Base-by-base conservation (phyloP, 2,113 vertebrate genomes). In the Grammomys surdaster region DNA sequence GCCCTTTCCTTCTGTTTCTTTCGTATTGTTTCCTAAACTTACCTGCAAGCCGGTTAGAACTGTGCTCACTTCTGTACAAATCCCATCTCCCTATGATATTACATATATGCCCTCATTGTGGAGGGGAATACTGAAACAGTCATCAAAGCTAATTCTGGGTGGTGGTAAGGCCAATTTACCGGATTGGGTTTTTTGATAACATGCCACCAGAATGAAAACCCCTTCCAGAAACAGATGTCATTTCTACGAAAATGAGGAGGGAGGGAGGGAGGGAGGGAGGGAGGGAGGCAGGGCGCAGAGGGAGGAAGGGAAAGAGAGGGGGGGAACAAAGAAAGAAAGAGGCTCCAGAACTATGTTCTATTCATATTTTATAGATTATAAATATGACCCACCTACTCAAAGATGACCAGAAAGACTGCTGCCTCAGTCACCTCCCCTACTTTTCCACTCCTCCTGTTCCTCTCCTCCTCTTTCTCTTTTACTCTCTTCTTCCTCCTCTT, bases 231-330 rank as follows among this genome's bases (percentile, higher is more conserved):
- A 40, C 16, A 87, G 11, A 56, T 80, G 8, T 46, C 28, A n/a
- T n/a, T n/a, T n/a, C n/a, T n/a, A n/a, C n/a, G n/a, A n/a, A n/a
- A n/a, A n/a, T n/a, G n/a, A n/a, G n/a, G 54, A 56, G 54, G 54
- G 54, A 56, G 14, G 14, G 54, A 56, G 14, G 54, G 54, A 56
- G 14, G 10, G 51, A 51, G 51, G 2, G 51, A 51, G 51, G 2
- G 9, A 9, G 63, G 2, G 63, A 24, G 24, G 20, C 0, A 1
- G 48, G 8, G 28, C 1, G 17, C 3, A 28, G 2, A 28, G 11
- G 1, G 5, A 14, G 22, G 24, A 0, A 12, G 20, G 8, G 20
- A 26, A 19, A 19, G 36, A 17, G 3, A 14, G 5, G 33, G 5
- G 13, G 4, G 56, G 16, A 56, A 58, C 16, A 58, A 14, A 54